These are phyloP conservation scores for Nephrotoma guestfalica DNA, from an alignment of 2,888 invertebrate species.

Conservation along the genomic window DNA sequence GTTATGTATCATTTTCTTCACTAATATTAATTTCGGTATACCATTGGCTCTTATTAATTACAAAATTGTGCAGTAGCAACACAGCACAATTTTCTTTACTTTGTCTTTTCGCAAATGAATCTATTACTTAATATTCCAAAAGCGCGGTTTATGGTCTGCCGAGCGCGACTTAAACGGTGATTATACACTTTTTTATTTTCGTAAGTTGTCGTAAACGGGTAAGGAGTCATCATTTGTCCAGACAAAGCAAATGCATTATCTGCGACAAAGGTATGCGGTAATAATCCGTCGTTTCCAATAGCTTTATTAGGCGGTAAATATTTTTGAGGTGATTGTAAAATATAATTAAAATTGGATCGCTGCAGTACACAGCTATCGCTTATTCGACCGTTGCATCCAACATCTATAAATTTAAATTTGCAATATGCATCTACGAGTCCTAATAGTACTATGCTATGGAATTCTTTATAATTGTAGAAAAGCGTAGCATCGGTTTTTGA, in stretches of 20 bases:
- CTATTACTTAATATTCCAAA: neutral
- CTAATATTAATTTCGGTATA: neutral
- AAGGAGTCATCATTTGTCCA: neutral
- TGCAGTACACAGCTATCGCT: no score
- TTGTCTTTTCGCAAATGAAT: neutral
- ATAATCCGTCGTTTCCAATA: neutral
- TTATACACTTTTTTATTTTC: neutral
- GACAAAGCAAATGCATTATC: no score
- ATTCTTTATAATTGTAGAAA: constrained; percentile 4
- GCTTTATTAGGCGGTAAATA: neutral
- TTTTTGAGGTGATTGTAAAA: neutral
- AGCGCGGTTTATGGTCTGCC: neutral
- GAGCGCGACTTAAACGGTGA: neutral
- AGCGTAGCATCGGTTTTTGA: neutral
- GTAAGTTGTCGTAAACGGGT: neutral
- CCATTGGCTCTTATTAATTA: neutral
- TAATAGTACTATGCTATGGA: neutral
- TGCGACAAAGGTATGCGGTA: constrained; percentile 1
- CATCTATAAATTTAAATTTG: constrained; percentile 4
- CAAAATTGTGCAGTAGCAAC: no score
- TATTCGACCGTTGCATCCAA: neutral
- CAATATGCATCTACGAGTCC: neutral
- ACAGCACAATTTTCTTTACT: neutral
- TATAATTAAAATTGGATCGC: neutral
- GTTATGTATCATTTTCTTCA: neutral